A percentile compares a stretch with the other conserved stretches of the same genome.
phyloP scores from a whole-genome alignment of 2,797 vertebrate genomes.

The Microctenopoma stevenorrisi region DNA sequence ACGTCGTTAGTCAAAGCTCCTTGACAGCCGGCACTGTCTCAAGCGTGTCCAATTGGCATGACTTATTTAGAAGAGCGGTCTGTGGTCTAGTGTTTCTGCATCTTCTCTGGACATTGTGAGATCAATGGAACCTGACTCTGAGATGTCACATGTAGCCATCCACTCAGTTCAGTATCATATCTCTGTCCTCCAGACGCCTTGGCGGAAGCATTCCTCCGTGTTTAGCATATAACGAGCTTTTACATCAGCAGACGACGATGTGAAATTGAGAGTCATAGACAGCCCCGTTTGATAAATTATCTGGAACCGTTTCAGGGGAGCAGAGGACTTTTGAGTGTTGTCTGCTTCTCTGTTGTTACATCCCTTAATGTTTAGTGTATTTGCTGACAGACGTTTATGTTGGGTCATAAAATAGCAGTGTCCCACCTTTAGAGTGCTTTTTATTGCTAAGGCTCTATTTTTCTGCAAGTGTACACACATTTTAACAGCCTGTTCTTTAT shows the following conservation, averaged over 20 bases:
- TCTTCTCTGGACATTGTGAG: slow-evolving; percentile 26
- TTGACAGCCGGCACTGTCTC: slow-evolving; percentile 10
- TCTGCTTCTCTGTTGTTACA: slow-evolving; percentile 26
- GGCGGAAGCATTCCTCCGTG: slow-evolving; percentile 22
- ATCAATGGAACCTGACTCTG: slow-evolving; percentile 39
- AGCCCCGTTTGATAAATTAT: slow-evolving; percentile 47
- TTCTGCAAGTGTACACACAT: slow-evolving; percentile 31
- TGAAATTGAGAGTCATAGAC: slow-evolving; percentile 38
- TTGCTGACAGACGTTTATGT: slow-evolving; percentile 44
- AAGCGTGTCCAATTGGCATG: slow-evolving; percentile 2
- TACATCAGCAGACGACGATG: slow-evolving; percentile 21
- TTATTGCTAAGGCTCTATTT: slow-evolving; percentile 49
- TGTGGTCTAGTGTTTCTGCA: slow-evolving; percentile 33
- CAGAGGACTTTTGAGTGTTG: slow-evolving; percentile 15
- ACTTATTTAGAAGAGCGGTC: slow-evolving; percentile 12
- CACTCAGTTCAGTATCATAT: slow-evolving; percentile 44
- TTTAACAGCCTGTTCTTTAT: slow-evolving; percentile 40
- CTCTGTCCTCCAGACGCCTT: slow-evolving; percentile 39
- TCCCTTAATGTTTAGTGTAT: slow-evolving; percentile 37
- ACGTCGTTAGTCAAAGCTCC: slow-evolving; percentile 2
- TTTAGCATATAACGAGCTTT: slow-evolving; percentile 29
- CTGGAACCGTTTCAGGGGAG: slow-evolving; percentile 36
- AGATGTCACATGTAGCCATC: slow-evolving; percentile 41
- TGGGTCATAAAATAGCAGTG: slow-evolving; percentile 39
- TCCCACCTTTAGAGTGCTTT: slow-evolving; percentile 47